Conservation (phyloP, 2,797 vertebrate genomes). For the Rallus crepitans region DNA sequence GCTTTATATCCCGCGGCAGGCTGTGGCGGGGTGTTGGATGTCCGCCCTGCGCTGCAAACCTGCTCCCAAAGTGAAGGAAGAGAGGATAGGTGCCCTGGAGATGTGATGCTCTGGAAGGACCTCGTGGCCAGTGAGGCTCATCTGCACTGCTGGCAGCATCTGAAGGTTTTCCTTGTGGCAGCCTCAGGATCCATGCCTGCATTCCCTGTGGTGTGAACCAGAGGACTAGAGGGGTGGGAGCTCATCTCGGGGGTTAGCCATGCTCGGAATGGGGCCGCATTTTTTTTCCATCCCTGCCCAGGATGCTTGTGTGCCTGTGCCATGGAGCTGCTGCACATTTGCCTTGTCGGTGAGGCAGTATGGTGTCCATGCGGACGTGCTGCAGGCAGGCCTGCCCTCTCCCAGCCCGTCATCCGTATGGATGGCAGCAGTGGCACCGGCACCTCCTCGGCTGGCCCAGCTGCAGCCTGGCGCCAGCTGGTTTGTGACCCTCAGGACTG, state of each 20-base stretch:
- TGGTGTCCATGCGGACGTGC: rapidly evolving
- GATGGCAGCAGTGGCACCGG: not conserved
- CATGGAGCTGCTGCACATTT: not conserved
- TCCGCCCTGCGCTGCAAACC: not conserved
- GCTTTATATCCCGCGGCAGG: not conserved
- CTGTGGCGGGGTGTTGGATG: not conserved
- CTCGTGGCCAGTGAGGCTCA: not conserved
- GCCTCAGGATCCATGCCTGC: rapidly evolving
- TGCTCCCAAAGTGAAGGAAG: not conserved
- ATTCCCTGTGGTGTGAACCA: not conserved
- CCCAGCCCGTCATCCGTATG: rapidly evolving
- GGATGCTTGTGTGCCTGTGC: rapidly evolving
- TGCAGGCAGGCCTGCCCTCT: not conserved
- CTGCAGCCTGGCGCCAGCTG: not conserved
- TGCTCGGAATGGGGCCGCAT: rapidly evolving
- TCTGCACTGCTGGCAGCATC: rapidly evolving
- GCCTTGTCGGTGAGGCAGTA: rapidly evolving
- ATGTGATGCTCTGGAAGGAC: not conserved
- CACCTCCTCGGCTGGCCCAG: not conserved
- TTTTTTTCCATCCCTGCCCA: not conserved
- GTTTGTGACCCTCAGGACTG: not conserved
- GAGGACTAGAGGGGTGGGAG: not conserved
- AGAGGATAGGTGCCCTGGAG: not conserved
- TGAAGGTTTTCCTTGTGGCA: rapidly evolving
- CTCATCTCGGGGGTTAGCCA: rapidly evolving